Conservation (phyloP, 2,113 vertebrate species). For the Dasyprocta punctata region DNA sequence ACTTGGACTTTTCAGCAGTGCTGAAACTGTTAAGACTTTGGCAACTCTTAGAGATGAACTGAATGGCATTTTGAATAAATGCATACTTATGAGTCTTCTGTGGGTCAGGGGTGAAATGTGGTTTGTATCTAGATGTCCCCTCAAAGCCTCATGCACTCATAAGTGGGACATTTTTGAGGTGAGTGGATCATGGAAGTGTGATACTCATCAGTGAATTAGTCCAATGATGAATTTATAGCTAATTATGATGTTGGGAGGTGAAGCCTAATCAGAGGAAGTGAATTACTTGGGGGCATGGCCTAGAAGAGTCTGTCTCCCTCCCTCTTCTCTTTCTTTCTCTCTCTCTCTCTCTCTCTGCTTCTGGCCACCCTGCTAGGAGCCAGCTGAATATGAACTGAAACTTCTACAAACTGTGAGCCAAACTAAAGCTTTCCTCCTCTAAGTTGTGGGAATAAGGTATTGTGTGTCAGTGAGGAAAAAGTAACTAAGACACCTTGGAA, state of each 20-base stretch:
- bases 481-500: neutral
- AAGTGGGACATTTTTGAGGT: neutral
- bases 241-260: neutral
- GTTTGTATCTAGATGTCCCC: neutral
- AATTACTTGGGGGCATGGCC: neutral
- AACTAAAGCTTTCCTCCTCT: neutral
- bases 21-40: neutral
- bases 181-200: neutral
- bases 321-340: neutral
- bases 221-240: neutral
- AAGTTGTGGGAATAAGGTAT: neutral
- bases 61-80: neutral
- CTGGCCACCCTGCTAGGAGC: neutral
- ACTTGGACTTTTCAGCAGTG: neutral
- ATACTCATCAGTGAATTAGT: neutral
- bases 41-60: neutral
- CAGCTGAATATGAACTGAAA: neutral
- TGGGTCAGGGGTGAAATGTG: neutral
- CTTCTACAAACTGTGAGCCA: neutral
- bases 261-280: neutral
- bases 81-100: neutral
- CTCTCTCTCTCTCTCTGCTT: neutral
- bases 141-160: neutral
- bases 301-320: neutral
- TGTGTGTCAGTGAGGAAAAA: neutral